A percentile compares a stretch with the other conserved stretches of the same genome.
Evolutionary conservation across 2,113 vertebrate species (phyloP).

Genomic region (Pterocles orientalis): DNA sequence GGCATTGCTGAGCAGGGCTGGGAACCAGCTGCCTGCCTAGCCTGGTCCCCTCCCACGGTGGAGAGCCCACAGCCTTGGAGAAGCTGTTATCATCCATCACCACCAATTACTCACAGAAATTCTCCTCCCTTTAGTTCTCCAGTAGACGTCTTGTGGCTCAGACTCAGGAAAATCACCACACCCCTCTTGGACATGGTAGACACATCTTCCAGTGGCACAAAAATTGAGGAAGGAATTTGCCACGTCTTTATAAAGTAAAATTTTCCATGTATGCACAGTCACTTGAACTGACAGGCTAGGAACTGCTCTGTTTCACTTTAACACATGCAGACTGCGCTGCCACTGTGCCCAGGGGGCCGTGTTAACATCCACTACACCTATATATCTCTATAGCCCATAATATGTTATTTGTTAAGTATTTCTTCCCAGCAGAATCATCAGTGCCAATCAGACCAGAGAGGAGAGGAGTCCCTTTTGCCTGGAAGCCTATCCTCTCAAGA

Average conservation of each 20-base stretch:
- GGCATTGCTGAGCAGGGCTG: background rate
- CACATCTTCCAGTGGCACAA: background rate
- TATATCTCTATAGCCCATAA: background rate
- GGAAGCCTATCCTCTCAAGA: constrained; percentile 21
- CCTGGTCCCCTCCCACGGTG: background rate
- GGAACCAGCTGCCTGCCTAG: background rate
- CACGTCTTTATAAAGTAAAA: constrained; percentile 3
- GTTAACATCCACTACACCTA: background rate
- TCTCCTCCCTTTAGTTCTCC: constrained; percentile 2
- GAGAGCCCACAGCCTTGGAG: background rate
- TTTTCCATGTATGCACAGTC: background rate
- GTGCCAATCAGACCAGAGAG: background rate
- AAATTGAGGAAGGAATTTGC: background rate
- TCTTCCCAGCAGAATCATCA: background rate
- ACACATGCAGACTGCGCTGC: background rate
- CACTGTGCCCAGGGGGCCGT: background rate
- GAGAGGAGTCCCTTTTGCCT: constrained; percentile 1
- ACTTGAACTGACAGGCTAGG: background rate
- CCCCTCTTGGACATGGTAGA: background rate
- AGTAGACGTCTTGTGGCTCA: constrained; percentile 24
- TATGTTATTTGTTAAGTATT: background rate
- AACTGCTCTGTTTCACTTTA: background rate
- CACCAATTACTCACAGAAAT: background rate
- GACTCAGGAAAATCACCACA: constrained; percentile 49
- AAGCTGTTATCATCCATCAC: background rate